Conservation (phyloP, 2,888 invertebrate species). For the Phragmatobia fuliginosa region DNA sequence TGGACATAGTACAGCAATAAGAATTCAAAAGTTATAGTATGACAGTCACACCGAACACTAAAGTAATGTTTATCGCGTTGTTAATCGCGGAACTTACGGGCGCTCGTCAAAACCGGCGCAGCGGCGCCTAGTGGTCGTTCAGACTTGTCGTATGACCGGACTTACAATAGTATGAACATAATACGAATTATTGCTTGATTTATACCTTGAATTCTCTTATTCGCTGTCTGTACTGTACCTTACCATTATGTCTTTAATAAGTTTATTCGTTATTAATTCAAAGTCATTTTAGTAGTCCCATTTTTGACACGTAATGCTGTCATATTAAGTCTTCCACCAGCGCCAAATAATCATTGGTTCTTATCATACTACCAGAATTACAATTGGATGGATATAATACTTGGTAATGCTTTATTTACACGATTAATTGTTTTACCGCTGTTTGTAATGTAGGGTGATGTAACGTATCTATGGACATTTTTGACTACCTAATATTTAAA, state of each 20-base stretch:
- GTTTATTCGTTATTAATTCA: neutral
- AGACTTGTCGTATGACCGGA: neutral
- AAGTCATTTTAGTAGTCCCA: too few relatives aligned
- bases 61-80: constrained; percentile 11
- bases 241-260: neutral
- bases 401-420: too few relatives aligned
- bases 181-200: neutral
- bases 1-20: neutral
- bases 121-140: constrained; percentile 12
- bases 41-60: constrained; percentile 2
- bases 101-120: constrained; percentile 11
- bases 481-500: too few relatives aligned
- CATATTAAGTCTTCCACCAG: too few relatives aligned
- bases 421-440: too few relatives aligned
- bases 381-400: too few relatives aligned
- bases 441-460: too few relatives aligned
- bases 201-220: neutral
- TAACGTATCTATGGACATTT: too few relatives aligned
- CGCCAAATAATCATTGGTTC: too few relatives aligned
- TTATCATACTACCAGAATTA: too few relatives aligned
- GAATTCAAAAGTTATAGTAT: neutral
- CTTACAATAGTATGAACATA: neutral
- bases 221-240: neutral
- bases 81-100: constrained; percentile 14
- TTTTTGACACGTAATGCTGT: too few relatives aligned